A percentile compares a stretch with the other conserved stretches of the same genome.
phyloP scores from a whole-genome alignment of 2,888 invertebrate genomes.

The Celastrina argiolus region DNA sequence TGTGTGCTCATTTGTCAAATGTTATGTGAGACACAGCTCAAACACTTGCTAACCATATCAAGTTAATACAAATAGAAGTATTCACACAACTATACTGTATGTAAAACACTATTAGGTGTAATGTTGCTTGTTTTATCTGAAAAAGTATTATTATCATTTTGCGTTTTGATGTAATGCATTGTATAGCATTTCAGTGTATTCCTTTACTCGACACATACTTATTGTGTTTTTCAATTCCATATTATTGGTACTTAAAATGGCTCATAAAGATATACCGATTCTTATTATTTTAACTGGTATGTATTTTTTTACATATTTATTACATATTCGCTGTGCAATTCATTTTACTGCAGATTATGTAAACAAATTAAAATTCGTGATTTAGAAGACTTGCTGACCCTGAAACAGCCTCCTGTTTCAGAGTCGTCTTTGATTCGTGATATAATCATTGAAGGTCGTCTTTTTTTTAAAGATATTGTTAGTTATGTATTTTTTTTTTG shows the following conservation, averaged over 20 bases:
- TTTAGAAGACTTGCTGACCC: neutral
- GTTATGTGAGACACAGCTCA: neutral
- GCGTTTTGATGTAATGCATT: neutral
- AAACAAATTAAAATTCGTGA: neutral
- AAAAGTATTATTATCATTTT: neutral
- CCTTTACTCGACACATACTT: neutral
- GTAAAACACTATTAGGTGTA: neutral
- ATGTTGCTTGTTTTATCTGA: neutral
- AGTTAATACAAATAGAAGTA: neutral
- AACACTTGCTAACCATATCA: neutral
- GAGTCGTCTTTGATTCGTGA: too few relatives aligned
- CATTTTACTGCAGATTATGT: neutral
- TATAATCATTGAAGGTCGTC: neutral
- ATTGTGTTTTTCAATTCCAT: neutral
- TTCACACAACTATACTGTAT: neutral
- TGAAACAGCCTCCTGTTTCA: neutral
- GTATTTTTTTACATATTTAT: neutral
- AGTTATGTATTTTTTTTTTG: too few relatives aligned
- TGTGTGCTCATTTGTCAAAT: neutral
- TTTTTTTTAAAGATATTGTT: too few relatives aligned
- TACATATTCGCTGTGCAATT: neutral
- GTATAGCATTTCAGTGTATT: neutral
- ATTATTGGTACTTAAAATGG: conserved; percentile 3
- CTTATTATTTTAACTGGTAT: conserved; percentile 9
- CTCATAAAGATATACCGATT: neutral